phyloP scores from a whole-genome alignment of 2,797 vertebrate genomes.

The Catostomus latipinnis region DNA sequence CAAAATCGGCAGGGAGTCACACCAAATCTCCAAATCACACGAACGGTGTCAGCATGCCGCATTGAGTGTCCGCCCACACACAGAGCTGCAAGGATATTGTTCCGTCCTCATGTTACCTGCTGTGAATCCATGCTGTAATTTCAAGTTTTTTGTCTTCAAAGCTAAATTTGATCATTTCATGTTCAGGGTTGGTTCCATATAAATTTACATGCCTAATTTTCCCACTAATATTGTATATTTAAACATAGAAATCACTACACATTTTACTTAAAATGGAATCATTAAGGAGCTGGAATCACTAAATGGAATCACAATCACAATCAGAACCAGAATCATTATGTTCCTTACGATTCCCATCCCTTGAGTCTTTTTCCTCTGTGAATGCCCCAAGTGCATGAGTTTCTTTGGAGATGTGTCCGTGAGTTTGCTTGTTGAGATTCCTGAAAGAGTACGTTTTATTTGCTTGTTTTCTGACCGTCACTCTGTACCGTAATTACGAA shows the following conservation, averaged over 20 bases:
- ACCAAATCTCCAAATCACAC: no score
- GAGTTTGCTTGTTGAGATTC: conserved; percentile 29
- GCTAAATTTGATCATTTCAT: conserved; percentile 8
- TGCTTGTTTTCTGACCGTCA: conserved; percentile 33
- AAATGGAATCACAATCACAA: not conserved
- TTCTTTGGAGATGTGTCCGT: conserved; percentile 38
- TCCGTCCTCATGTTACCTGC: conserved; percentile 3
- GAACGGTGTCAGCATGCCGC: not conserved
- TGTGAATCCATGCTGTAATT: conserved; percentile 6
- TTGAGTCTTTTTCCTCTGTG: not conserved
- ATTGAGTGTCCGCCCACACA: not conserved
- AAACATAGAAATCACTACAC: not conserved
- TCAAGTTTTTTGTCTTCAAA: not conserved
- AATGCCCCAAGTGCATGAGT: conserved; percentile 10
- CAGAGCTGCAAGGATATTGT: not conserved
- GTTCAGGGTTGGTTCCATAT: not conserved
- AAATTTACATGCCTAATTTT: no score
- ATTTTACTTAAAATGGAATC: not conserved
- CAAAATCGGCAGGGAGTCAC: not conserved
- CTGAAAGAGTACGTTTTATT: conserved; percentile 35
- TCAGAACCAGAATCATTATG: conserved; percentile 4
- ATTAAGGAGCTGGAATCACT: no score
- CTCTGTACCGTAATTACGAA: conserved; percentile 27
- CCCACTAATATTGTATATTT: not conserved
- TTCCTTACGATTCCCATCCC: not conserved